Percentiles rank a stretch among this genome's conserved stretches.
These are phyloP conservation scores for Bubo scandiacus DNA, from an alignment of 2,113 vertebrate species.

Conservation along the genomic window DNA sequence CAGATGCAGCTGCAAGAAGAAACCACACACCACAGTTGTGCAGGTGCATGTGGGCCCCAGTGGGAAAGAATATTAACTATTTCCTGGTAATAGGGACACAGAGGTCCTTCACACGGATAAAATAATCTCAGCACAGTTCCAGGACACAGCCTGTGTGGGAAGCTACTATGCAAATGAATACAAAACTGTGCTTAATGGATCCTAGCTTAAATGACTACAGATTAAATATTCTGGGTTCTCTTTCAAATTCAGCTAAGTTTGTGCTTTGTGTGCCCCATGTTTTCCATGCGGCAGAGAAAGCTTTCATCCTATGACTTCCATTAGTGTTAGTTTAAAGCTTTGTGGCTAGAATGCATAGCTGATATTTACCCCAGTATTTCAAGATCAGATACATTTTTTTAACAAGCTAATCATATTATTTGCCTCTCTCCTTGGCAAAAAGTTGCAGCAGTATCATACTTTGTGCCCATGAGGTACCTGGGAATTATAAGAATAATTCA, in stretches of 20 bases:
- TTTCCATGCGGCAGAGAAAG: background rate
- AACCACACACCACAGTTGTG: slow-evolving; percentile 80
- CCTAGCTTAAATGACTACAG: background rate
- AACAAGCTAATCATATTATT: background rate
- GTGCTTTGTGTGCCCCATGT: background rate
- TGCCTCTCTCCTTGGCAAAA: background rate
- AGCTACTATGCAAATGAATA: background rate
- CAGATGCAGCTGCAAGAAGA: slow-evolving; percentile 80
- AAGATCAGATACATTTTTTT: background rate
- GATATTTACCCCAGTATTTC: background rate
- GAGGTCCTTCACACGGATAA: background rate
- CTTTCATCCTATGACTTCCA: background rate
- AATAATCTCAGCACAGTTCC: background rate
- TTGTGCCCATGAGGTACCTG: background rate
- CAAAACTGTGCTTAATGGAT: background rate
- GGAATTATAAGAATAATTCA: background rate
- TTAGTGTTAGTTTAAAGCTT: background rate
- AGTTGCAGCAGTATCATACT: background rate
- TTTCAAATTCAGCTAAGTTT: background rate
- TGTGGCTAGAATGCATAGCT: background rate
- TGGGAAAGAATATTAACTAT: slow-evolving; percentile 76
- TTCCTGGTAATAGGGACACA: slow-evolving; percentile 71
- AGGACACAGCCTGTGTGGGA: background rate
- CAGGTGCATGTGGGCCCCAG: slow-evolving; percentile 76
- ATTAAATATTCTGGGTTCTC: background rate